Percentiles rank a stretch among this genome's conserved stretches.
Evolutionary conservation across 2,888 invertebrate species (phyloP).

Genomic region (Gordius sp.): DNA sequence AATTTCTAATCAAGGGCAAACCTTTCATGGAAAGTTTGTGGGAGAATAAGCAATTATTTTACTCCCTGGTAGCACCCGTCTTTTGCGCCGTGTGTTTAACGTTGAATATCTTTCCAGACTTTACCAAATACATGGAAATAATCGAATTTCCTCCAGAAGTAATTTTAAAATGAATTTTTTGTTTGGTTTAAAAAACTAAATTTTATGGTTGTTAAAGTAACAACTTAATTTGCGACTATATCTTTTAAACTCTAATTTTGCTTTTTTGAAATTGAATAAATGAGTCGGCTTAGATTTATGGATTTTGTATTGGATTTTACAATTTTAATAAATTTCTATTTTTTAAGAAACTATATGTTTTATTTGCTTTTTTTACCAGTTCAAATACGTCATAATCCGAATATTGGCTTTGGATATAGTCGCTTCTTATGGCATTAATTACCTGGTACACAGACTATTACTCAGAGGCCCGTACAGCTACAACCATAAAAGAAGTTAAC

Average conservation of each 20-base stretch:
- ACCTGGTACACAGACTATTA: background rate
- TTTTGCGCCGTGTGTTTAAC: slow-evolving; percentile 55
- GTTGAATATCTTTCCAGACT: slow-evolving; percentile 42
- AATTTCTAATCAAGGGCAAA: slow-evolving; percentile 47
- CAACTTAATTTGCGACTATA: too few relatives aligned
- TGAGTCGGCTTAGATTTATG: too few relatives aligned
- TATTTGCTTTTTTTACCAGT: slow-evolving; percentile 39
- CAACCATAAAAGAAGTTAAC: too few relatives aligned
- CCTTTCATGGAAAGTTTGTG: slow-evolving; percentile 89
- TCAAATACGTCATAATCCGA: slow-evolving; percentile 53
- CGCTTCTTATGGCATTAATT: slow-evolving; percentile 54
- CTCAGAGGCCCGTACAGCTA: background rate
- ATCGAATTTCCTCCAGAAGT: slow-evolving; percentile 72
- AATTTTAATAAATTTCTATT: slow-evolving; percentile 15
- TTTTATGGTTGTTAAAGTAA: too few relatives aligned
- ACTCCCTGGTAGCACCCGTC: slow-evolving; percentile 58
- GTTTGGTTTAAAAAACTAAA: slow-evolving; percentile 1
- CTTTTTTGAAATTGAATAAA: too few relatives aligned
- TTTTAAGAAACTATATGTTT: slow-evolving; percentile 20
- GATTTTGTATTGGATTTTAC: too few relatives aligned
- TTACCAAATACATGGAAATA: slow-evolving; percentile 69
- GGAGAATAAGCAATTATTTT: slow-evolving; percentile 68
- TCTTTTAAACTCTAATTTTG: too few relatives aligned
- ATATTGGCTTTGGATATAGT: slow-evolving; percentile 58
- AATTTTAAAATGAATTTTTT: slow-evolving; percentile 25